phyloP scores from a whole-genome alignment of 2,888 invertebrate species.

The Lycaena phlaeas region DNA sequence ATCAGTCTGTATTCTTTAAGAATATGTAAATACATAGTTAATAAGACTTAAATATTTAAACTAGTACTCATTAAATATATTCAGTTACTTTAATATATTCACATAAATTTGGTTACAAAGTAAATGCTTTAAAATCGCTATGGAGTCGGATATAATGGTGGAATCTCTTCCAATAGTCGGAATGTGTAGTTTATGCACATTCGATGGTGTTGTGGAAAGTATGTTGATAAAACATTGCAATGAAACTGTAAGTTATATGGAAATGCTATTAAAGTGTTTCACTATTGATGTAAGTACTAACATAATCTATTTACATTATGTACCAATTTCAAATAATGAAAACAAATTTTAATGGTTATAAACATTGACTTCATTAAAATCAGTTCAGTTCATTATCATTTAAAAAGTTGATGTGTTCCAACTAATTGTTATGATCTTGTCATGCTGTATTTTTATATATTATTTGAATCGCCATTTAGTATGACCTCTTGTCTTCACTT shows the following conservation, averaged over 20 bases:
- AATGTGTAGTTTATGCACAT: conserved; percentile 54
- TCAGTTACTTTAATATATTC: neutral
- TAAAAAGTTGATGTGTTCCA: neutral
- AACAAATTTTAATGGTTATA: no score
- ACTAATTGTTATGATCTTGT: no score
- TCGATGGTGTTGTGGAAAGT: conserved; percentile 52
- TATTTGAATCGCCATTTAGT: no score
- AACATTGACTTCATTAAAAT: neutral
- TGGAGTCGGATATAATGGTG: conserved; percentile 43
- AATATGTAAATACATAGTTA: no score
- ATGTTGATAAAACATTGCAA: conserved; percentile 42
- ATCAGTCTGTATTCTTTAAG: no score
- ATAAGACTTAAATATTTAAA: no score
- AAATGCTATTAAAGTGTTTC: conserved; percentile 53
- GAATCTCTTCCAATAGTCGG: conserved; percentile 52
- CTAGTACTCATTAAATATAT: neutral
- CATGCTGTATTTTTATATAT: no score
- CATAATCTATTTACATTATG: neutral
- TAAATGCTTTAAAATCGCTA: neutral
- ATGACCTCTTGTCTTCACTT: no score
- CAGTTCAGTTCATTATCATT: neutral
- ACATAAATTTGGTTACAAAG: neutral
- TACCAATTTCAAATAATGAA: neutral
- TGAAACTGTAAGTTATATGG: conserved; percentile 36
- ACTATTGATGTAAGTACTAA: conserved; percentile 52